Base-by-base conservation (phyloP, 2,113 vertebrate genomes). In the Elgaria multicarinata region DNA sequence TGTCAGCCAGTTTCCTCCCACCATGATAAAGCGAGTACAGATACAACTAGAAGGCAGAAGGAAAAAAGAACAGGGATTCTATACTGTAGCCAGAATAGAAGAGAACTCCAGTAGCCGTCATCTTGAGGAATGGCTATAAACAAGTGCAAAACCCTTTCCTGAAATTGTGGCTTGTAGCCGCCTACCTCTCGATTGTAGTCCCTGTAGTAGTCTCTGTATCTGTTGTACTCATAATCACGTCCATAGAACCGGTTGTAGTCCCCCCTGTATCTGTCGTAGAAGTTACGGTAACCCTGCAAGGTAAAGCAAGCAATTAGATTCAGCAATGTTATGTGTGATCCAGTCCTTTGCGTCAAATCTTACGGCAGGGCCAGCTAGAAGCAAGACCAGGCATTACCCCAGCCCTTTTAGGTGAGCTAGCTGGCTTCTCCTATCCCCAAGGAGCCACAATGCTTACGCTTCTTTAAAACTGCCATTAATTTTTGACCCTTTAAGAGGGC, bases 111-210 rank as follows among this genome's bases (percentile, higher is more conserved):
- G 33, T 13, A 22, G 31, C 9, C 14, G 18, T 9, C 24, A 28
- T 44, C 83, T 31, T 36, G 58, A 67, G 5, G 83, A 71, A 20
- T 42, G 24, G 85, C 20, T 26, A 62, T 18, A 64, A 26, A 4
- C 4, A 77, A 78, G 36, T 24, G 14, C 24, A 8, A 58, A 64
- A 39, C 9, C 50, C 50, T 39, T 12, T 22, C 31, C 44, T 36
- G 33, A 24, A 78, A 10, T 10, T 2, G 0, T 46, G 24, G 3
- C 9, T 36, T 3, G 9, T 0, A 3, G 67, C 78, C 75, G 93
- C 96, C 95, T 69, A 98, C 97, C 94, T 97, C 97, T 44, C 96
- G 96, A n/a, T 94, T 96, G 92, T 97, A 97, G 39, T 97, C 97
- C 89, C 97, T 94, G 94, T 97, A 97, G 91, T 97, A 97, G 85